phyloP scores from a whole-genome alignment of 2,888 invertebrate species.

The Pseudanteris insignis region DNA sequence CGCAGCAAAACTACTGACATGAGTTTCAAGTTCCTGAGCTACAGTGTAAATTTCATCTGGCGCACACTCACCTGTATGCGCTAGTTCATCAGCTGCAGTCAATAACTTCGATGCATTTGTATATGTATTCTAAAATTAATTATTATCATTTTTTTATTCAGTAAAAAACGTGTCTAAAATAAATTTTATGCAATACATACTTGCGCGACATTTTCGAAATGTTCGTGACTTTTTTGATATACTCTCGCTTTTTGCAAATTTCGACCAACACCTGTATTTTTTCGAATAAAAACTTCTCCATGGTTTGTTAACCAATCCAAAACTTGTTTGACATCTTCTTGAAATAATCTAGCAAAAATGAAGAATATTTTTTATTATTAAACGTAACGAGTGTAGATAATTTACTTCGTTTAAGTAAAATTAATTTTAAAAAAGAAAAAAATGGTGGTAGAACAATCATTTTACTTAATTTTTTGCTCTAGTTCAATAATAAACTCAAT shows the following conservation, averaged over 20 bases:
- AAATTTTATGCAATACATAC: slow-evolving; percentile 71
- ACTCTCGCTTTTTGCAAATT: slow-evolving; percentile 94
- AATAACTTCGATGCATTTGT: slow-evolving; percentile 97
- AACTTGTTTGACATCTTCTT: slow-evolving; percentile 97
- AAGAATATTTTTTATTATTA: too few relatives aligned
- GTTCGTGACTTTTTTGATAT: slow-evolving; percentile 97
- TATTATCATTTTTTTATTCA: not conserved
- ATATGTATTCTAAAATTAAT: slow-evolving; percentile 84
- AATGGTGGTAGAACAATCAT: too few relatives aligned
- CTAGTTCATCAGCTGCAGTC: slow-evolving; percentile 94
- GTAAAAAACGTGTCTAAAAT: not conserved
- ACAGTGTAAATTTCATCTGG: slow-evolving; percentile 95
- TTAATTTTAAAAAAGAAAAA: too few relatives aligned
- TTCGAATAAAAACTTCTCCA: slow-evolving; percentile 95
- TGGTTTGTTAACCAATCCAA: slow-evolving; percentile 97
- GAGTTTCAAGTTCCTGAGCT: slow-evolving; percentile 91
- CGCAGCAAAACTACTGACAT: slow-evolving; percentile 93
- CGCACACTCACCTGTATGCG: slow-evolving; percentile 95
- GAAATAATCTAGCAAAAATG: slow-evolving; percentile 79
- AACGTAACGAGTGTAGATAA: too few relatives aligned
- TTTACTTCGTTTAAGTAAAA: too few relatives aligned
- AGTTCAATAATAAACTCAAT: too few relatives aligned
- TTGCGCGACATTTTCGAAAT: slow-evolving; percentile 98
- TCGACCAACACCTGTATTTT: slow-evolving; percentile 96
- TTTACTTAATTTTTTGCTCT: too few relatives aligned